phyloP scores from a whole-genome alignment of 2,888 invertebrate species.

The Mamestra brassicae region DNA sequence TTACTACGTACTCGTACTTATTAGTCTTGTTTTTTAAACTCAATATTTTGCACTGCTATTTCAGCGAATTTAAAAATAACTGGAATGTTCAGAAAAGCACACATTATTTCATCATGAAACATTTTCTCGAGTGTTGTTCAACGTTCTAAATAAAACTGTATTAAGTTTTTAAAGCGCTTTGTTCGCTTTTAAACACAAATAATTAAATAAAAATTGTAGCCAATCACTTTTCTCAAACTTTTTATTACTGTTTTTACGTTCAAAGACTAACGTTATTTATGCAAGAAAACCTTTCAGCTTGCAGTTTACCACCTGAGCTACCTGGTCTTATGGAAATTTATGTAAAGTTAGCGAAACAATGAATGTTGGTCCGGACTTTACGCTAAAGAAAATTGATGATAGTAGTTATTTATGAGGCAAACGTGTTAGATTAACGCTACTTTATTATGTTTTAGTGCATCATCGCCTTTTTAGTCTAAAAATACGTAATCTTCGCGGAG shows the following conservation, averaged over 20 bases:
- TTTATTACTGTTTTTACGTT: not conserved
- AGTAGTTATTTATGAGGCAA: slow-evolving; percentile 18
- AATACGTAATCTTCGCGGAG: not conserved
- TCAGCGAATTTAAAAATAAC: not conserved
- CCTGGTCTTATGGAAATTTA: slow-evolving; percentile 28
- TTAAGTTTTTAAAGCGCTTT: not conserved
- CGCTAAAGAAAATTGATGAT: slow-evolving; percentile 28
- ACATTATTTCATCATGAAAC: not conserved
- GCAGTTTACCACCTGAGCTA: slow-evolving; percentile 16
- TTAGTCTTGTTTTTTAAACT: not conserved
- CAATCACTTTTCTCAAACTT: not conserved
- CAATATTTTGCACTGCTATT: not conserved
- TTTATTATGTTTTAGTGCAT: not conserved
- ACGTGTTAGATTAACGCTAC: slow-evolving; percentile 5
- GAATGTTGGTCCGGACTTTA: slow-evolving; percentile 31
- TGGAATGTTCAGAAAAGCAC: not conserved
- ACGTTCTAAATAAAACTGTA: not conserved
- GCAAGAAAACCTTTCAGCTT: slow-evolving; percentile 12
- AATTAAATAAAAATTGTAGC: too few relatives aligned
- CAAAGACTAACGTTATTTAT: not conserved
- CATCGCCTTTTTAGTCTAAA: not conserved
- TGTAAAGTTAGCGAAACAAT: slow-evolving; percentile 38
- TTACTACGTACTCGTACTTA: not conserved
- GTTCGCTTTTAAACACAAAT: not conserved
- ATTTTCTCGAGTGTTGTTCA: not conserved